These are phyloP conservation scores for Acyrthosiphon pisum DNA, from an alignment of 1,140 invertebrate genomes.

Conservation along the genomic window DNA sequence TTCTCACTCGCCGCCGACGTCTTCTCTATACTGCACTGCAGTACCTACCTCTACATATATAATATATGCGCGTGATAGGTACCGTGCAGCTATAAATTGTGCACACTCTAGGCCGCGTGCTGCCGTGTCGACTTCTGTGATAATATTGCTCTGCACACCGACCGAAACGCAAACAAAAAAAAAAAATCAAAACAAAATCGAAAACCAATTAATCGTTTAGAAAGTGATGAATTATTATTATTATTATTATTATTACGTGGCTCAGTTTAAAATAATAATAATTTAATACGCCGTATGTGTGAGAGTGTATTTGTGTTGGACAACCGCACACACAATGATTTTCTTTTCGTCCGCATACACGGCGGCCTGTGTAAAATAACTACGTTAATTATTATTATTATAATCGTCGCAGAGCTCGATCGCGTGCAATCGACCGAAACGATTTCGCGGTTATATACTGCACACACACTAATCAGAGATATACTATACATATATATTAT, in stretches of 20 bases:
- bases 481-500: not conserved
- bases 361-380: not conserved
- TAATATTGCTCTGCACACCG: not conserved
- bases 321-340: conserved; percentile 26
- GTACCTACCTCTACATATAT: not conserved
- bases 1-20: conserved; percentile 10
- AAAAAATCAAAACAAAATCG: not conserved
- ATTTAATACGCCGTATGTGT: not conserved
- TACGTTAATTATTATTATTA: conserved; percentile 11
- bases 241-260: conserved; percentile 16
- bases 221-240: conserved; percentile 39
- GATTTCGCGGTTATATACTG: conserved; percentile 2
- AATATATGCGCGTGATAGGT: not conserved
- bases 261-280: conserved; percentile 23
- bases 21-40: not conserved
- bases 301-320: not conserved
- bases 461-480: not conserved
- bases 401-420: not conserved
- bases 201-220: conserved; percentile 52
- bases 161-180: not conserved
- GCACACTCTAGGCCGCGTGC: not conserved
- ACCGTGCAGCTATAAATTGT: not conserved
- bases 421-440: conserved; percentile 34
- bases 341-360: not conserved
- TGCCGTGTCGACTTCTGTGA: conserved; percentile 3